Conservation (phyloP, 1,140 invertebrate genomes). For the Bombus breviceps region DNA sequence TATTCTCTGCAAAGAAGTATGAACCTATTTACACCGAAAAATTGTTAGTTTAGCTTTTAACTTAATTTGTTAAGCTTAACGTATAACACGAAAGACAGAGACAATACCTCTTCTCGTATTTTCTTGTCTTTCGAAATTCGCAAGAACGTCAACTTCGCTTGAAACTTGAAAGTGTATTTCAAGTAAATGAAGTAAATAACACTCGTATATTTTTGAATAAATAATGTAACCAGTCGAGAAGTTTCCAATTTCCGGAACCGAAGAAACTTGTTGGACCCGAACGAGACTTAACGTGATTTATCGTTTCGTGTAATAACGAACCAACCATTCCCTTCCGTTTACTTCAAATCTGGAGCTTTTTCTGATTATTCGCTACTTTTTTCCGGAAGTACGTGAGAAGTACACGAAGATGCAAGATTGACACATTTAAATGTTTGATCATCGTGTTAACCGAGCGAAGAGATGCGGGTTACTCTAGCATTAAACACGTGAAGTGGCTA, state of each 20-base stretch:
- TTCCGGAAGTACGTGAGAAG: background rate
- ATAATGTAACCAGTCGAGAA: background rate
- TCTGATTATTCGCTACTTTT: background rate
- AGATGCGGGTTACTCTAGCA: background rate
- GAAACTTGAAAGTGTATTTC: background rate
- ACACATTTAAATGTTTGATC: background rate
- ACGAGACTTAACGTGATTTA: constrained; percentile 3
- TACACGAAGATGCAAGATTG: background rate
- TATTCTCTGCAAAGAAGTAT: no score
- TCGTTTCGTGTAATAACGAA: background rate
- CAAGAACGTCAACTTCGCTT: background rate
- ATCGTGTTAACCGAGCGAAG: background rate
- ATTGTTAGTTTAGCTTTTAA: no score
- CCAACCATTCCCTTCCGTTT: background rate
- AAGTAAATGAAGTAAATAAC: background rate
- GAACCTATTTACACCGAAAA: no score
- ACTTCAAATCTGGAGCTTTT: background rate
- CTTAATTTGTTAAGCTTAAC: no score
- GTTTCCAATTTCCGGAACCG: background rate
- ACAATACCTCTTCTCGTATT: no score
- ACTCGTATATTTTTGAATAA: background rate
- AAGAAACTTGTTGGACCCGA: no score
- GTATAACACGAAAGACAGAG: no score
- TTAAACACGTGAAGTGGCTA: background rate
- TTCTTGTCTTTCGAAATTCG: no score